Base-by-base conservation (phyloP, 2,113 vertebrate species). In the Cololabis saira region DNA sequence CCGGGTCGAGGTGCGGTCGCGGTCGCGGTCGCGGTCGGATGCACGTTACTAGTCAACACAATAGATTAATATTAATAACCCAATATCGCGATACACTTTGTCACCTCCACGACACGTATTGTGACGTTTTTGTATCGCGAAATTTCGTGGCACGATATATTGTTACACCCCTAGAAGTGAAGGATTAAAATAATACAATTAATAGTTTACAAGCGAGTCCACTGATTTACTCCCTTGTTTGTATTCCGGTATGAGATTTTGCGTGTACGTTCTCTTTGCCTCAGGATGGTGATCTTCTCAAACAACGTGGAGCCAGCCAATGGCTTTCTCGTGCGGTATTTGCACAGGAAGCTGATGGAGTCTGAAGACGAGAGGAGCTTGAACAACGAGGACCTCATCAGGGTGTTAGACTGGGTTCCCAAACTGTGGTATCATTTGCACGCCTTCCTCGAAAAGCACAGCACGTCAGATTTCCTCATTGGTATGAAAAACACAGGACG, bases 381-480 rank as follows among this genome's bases (percentile, higher is more conserved):
- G 83, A 95, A 94, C 80, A 95, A 95, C 62, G 95, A 96, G 49
- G 96, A 98, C 78, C 91, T 99, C 65, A 93, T 98, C 52, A 93
- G 93, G 47, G 96, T 98, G 71, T 90, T 99, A 44, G 97, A 98
- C 89, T 99, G 98, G 98, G 95, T 99, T 48, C 97, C 98, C 76
- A 96, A 97, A 81, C 94, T 99, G 47, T 99, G 98, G 98, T 99
- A 99, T 85, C 97, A 99, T 67, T 93, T 99, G 61, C 98, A 99
- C 88, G 93, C 98, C 67, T 99, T 99, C 87, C 93, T 99, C 83
- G 98, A 99, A 92, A 98, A 98, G 83, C 97, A 99, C 92, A 98
- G 98, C 92, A 99, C 97, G 52, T 97, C 97, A 0, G 98, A 99
- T 89, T 99, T 99, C 87, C 98, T 99, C 83, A 99, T 99, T 0